Evolutionary conservation across 1,140 invertebrate species (phyloP), one percentile per base, ranked within the genome.

Genomic region (Lethrus apterus): DNA sequence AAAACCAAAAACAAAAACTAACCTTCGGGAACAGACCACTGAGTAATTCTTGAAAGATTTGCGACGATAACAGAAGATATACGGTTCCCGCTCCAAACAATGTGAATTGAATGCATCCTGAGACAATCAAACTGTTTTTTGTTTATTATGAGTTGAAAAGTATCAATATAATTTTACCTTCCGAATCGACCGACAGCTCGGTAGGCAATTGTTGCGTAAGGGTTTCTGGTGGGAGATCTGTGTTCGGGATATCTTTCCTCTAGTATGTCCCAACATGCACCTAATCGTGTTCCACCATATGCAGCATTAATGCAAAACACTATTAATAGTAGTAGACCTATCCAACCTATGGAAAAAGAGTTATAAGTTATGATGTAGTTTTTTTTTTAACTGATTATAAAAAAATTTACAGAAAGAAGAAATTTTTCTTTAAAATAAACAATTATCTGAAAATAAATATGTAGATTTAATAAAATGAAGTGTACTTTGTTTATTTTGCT

Each of bases 71-170:
- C 30, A 87, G 65, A 11, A 87, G 61, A 58, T 83, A 84, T 2
- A 86, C 83, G 10, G 77, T 76, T 2, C 77, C 71, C 15, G 75
- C 78, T 3, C 84, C 84, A 60, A 85, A 84, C 26, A 84, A 64
- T 0, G 80, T 83, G 20, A 83, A 64, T 44, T 79, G 69, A 4
- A 81, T 70, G 47, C 69, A 71, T 2, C 63, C 58, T 0, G 76
- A 76, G 3, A 81, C 54, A 2, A 59, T 0, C 23, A 66, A 61
- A 31, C 71, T n/a, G n/a, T n/a, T n/a, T n/a, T n/a, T n/a, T n/a
- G n/a, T n/a, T n/a, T n/a, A n/a, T n/a, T n/a, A n/a, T n/a, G n/a
- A n/a, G n/a, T n/a, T 72, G 57, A 19, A 58, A 52, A 40, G 31
- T 15, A 44, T 32, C 30, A 15, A 11, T 9, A 23, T 38, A 21